Percentiles rank a stretch among this genome's conserved stretches.
Evolutionary conservation across 2,797 vertebrate species (phyloP).

Genomic region (Pipistrellus pygmaeus): DNA sequence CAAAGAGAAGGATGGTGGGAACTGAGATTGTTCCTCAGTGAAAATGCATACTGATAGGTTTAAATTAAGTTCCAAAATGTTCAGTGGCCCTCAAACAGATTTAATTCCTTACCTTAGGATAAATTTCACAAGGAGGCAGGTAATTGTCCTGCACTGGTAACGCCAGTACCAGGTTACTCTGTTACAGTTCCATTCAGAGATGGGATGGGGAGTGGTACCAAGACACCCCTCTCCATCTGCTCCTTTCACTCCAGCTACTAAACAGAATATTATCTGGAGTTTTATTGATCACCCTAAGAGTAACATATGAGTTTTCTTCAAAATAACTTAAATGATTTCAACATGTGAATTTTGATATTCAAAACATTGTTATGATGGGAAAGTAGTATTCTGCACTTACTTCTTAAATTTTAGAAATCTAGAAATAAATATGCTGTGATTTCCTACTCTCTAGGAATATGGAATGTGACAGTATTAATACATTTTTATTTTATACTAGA

Average conservation of each 20-base stretch:
- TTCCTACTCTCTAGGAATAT: background rate
- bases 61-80: conserved; percentile 37
- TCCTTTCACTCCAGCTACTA: background rate
- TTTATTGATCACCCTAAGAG: background rate
- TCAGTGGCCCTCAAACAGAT: background rate
- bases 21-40: background rate
- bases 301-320: background rate
- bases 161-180: background rate
- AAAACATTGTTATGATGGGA: background rate
- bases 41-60: background rate
- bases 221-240: background rate
- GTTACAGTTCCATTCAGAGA: background rate
- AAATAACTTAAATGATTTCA: background rate
- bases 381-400: background rate
- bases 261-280: background rate
- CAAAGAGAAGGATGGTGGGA: conserved; percentile 9
- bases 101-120: background rate
- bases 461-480: background rate
- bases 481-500: background rate
- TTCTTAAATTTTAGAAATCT: background rate
- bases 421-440: background rate
- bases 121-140: background rate
- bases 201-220: background rate
- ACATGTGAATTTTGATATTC: background rate
- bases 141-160: background rate